phyloP scores from a whole-genome alignment of 2,888 invertebrate genomes.

The Epinotia bilunana region DNA sequence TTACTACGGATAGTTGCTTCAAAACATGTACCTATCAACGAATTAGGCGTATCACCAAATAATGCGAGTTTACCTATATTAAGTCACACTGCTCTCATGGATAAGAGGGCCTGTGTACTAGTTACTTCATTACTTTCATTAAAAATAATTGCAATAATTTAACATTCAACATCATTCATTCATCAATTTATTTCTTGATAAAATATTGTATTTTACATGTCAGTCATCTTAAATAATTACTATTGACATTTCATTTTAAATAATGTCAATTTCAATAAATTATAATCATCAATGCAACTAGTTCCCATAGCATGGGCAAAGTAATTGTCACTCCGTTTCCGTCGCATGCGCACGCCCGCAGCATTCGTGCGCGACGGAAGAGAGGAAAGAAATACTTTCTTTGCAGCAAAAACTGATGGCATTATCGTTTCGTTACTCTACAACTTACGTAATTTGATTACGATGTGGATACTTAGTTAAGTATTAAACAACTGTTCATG shows the following conservation, averaged over 20 bases:
- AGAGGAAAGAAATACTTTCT: conserved; percentile 30
- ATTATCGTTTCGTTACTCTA: conserved; percentile 6
- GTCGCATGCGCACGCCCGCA: conserved; percentile 20
- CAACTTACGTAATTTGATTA: conserved; percentile 26
- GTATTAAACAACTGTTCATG: not conserved
- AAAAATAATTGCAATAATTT: not conserved
- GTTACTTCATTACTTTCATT: too few species aligned
- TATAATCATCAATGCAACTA: not conserved
- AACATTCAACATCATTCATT: not conserved
- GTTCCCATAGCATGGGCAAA: conserved; percentile 17
- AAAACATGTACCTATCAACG: too few species aligned
- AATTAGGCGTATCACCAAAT: too few species aligned
- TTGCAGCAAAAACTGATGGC: conserved; percentile 23
- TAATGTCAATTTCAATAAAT: too few species aligned
- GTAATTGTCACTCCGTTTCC: conserved; percentile 25
- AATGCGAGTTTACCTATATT: too few species aligned
- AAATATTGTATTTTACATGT: too few species aligned
- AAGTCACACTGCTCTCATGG: too few species aligned
- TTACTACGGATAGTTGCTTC: too few species aligned
- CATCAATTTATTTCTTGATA: too few species aligned
- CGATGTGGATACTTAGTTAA: not conserved
- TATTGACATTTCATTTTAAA: too few species aligned
- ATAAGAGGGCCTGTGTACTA: too few species aligned
- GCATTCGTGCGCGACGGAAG: conserved; percentile 23
- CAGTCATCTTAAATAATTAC: too few species aligned